phyloP scores from a whole-genome alignment of 1,140 invertebrate species.

The Paraescarpia echinospica region DNA sequence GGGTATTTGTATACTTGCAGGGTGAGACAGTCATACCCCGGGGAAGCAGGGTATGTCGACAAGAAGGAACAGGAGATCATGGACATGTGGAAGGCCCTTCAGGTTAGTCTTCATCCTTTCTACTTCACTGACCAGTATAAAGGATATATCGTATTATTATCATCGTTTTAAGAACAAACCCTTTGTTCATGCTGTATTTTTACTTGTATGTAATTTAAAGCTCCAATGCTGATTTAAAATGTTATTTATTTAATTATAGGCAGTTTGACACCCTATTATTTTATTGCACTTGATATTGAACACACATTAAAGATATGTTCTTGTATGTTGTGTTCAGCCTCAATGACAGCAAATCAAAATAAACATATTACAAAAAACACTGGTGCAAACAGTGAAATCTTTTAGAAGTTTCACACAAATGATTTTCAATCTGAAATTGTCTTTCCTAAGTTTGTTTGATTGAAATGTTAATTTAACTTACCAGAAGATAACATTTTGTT shows the following conservation, averaged over 20 bases:
- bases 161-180: too few relatives aligned
- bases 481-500: background rate
- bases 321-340: too few relatives aligned
- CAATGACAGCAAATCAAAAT: too few relatives aligned
- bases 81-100: constrained; percentile 83
- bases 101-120: constrained; percentile 48
- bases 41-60: constrained; percentile 83
- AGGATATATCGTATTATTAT: background rate
- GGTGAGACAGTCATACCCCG: constrained; percentile 88
- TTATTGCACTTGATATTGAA: too few relatives aligned
- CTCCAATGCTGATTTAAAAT: too few relatives aligned
- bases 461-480: background rate
- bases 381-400: background rate
- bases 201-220: too few relatives aligned
- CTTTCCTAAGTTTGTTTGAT: background rate
- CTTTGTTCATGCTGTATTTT: too few relatives aligned
- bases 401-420: background rate
- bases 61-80: constrained; percentile 81
- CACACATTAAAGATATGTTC: too few relatives aligned
- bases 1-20: constrained; percentile 35
- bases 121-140: background rate
- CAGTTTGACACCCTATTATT: too few relatives aligned
- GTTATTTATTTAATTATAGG: too few relatives aligned
- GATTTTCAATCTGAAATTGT: background rate
- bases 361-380: too few relatives aligned